phyloP scores from a whole-genome alignment of 1,140 invertebrate genomes.

The Drosophila mauritiana region DNA sequence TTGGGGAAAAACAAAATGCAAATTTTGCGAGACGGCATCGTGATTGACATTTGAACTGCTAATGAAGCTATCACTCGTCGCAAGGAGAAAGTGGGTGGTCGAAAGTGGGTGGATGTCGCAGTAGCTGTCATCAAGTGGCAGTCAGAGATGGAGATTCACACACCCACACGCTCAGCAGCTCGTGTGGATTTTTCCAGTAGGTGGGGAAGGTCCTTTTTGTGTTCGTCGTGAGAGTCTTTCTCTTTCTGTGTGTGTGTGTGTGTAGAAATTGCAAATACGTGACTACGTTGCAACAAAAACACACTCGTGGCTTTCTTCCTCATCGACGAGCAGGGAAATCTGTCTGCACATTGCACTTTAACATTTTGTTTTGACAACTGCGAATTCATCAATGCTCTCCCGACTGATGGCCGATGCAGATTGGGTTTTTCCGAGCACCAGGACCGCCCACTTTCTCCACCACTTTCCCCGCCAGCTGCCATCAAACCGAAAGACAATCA shows the following conservation, averaged over 20 bases:
- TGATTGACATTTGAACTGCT: conserved; percentile 68
- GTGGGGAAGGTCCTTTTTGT: conserved; percentile 4
- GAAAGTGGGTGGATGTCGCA: neutral
- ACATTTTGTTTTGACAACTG: conserved; percentile 67
- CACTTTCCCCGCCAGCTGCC: neutral
- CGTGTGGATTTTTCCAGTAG: conserved; percentile 3
- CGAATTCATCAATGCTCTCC: conserved; percentile 51
- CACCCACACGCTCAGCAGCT: neutral
- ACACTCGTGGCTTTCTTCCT: neutral
- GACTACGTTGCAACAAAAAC: conserved; percentile 21
- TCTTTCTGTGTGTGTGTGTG: neutral
- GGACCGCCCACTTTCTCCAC: neutral
- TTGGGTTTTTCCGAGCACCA: conserved; percentile 22
- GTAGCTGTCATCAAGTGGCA: conserved; percentile 41
- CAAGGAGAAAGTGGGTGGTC: neutral
- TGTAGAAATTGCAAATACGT: conserved; percentile 17
- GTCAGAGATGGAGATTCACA: conserved; percentile 2
- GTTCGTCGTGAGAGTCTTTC: neutral
- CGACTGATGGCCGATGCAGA: conserved; percentile 19
- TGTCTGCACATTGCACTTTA: conserved; percentile 53
- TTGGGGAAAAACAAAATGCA: conserved; percentile 54
- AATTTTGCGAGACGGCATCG: conserved; percentile 53
- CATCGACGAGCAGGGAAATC: conserved; percentile 14
- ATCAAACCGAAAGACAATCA: conserved; percentile 53
- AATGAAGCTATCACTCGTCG: conserved; percentile 63